Conservation (phyloP, 2,888 invertebrate species). For the Rhyacophila evoluta region DNA sequence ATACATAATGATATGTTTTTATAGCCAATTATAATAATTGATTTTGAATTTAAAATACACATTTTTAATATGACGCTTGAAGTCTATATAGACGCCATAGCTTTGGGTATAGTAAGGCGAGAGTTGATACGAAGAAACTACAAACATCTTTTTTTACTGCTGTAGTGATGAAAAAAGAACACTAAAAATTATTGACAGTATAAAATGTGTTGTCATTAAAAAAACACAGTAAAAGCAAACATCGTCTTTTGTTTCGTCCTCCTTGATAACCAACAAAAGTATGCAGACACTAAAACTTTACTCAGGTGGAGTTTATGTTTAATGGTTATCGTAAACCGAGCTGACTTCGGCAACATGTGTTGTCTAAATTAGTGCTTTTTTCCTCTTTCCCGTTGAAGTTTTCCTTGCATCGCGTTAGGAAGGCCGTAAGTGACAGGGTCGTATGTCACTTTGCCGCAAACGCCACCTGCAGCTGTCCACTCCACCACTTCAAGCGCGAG, state of each 20-base stretch:
- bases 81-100: too few relatives aligned
- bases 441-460: slow-evolving; percentile 33
- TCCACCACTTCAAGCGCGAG: not conserved
- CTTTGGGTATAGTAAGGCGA: too few relatives aligned
- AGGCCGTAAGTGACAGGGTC: slow-evolving; percentile 30
- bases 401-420: slow-evolving; percentile 7
- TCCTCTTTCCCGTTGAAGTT: slow-evolving; percentile 11
- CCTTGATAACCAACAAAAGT: not conserved
- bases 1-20: too few relatives aligned
- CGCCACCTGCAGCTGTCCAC: slow-evolving; percentile 39
- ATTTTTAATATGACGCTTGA: too few relatives aligned
- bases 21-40: too few relatives aligned
- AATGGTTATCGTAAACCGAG: slow-evolving; percentile 24
- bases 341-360: slow-evolving; percentile 8
- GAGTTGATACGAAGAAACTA: too few relatives aligned
- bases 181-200: too few relatives aligned
- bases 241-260: not conserved
- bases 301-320: slow-evolving; percentile 12
- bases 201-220: not conserved
- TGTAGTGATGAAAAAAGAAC: too few relatives aligned
- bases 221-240: not conserved
- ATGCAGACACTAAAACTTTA: slow-evolving; percentile 2
- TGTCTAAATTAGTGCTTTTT: slow-evolving; percentile 13
- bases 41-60: too few relatives aligned
- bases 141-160: too few relatives aligned